These are phyloP conservation scores for Leuciscus idus DNA, from an alignment of 2,113 vertebrate species.

Conservation along the genomic window DNA sequence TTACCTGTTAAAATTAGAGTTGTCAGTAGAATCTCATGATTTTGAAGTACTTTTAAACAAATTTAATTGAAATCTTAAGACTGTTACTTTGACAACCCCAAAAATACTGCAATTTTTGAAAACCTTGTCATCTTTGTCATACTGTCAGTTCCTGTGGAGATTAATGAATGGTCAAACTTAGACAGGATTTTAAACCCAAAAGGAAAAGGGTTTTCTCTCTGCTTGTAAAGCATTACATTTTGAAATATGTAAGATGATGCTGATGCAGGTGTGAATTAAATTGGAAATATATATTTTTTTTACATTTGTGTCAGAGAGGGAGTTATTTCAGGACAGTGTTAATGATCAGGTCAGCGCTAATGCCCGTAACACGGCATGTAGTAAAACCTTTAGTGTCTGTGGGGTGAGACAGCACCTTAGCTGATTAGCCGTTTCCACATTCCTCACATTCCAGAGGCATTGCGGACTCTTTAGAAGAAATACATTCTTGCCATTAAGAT, in stretches of 20 bases:
- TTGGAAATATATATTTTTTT: neutral
- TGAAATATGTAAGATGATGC: neutral
- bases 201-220: neutral
- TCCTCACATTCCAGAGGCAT: conserved; percentile 59
- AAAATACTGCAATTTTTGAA: neutral
- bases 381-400: conserved; percentile 1
- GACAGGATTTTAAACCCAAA: neutral
- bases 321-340: neutral
- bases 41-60: neutral
- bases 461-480: neutral
- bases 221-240: neutral
- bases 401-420: conserved; percentile 33
- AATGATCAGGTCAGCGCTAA: neutral
- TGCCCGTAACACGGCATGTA: neutral
- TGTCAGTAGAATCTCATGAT: neutral
- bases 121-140: neutral
- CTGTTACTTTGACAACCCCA: neutral
- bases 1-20: no score
- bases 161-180: neutral
- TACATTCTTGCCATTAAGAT: conserved; percentile 2
- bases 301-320: neutral
- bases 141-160: neutral
- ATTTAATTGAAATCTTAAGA: neutral
- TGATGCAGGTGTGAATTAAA: neutral
- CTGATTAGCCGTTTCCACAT: conserved; percentile 55